Base-by-base conservation (phyloP, 2,797 vertebrate genomes). In the Falco columbarius region DNA sequence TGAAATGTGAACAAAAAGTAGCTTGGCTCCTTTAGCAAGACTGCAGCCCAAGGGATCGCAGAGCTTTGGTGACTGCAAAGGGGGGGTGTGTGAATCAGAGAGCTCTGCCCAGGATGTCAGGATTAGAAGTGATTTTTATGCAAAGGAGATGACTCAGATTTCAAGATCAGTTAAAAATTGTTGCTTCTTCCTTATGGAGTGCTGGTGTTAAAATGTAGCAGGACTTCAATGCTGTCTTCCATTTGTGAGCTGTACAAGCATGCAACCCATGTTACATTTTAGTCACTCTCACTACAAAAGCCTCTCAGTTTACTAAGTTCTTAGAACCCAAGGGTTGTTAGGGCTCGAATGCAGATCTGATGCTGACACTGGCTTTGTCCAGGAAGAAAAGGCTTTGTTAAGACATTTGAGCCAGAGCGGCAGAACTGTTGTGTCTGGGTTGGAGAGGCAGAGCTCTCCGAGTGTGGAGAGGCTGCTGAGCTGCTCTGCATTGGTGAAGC, bases 121-220 rank as follows among this genome's bases (percentile, higher is more conserved):
- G 93, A 96, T 95, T 96, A 87, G 86, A 74, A 93, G 44, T 40
- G 63, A 59, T 86, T 75, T 96, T 84, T 92, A 82, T 9, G 74
- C 74, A 76, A 86, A 89, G 83, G 71, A 90, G 52, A 73, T 94
- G 96, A 96, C 89, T 96, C 96, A 96, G 84, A 73, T 90, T 70
- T 93, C 89, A 92, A 90, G 77, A 86, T 95, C 38, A 49, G 87
- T 85, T 92, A 65, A 92, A 90, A 94, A 73, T 82, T 59, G 38
- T 23, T 70, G 84, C 76, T 70, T 52, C 72, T 92, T 94, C 74
- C 77, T 92, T 89, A 51, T 72, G 10, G 4, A 75, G 27, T 32
- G 29, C 30, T 12, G 14, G 24, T 76, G 70, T 81, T 81, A 72
- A 90, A 94, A 59, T 46, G 34, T 40, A 66, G 55, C 36, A 68